Conservation (phyloP, 2,113 vertebrate genomes). For the Leiothrix lutea region DNA sequence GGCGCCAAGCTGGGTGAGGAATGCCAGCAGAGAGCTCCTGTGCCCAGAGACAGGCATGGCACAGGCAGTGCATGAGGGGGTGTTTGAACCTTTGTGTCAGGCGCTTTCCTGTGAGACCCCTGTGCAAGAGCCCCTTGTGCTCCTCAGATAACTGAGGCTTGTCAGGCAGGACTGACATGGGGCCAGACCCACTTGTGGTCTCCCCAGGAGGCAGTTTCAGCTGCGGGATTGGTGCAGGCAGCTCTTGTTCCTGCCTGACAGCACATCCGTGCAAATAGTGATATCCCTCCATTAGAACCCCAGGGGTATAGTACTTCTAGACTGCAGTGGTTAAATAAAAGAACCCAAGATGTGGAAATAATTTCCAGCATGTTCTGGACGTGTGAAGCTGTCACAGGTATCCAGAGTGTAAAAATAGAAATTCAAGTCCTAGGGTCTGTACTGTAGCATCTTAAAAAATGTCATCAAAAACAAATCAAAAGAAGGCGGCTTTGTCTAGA, state of each 20-base stretch:
- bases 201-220: not conserved
- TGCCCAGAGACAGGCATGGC: not conserved
- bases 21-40: not conserved
- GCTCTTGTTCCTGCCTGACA: not conserved
- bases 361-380: not conserved
- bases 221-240: rapidly evolving
- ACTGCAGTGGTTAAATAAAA: not conserved
- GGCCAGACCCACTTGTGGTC: rapidly evolving
- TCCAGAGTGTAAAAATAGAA: not conserved
- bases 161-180: not conserved
- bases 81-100: rapidly evolving
- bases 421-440: not conserved
- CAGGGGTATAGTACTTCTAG: not conserved
- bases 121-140: not conserved
- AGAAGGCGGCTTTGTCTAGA: conserved; percentile 36
- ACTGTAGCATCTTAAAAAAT: not conserved
- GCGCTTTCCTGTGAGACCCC: rapidly evolving
- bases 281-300: not conserved
- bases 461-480: not conserved
- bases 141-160: not conserved
- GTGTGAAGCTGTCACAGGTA: not conserved
- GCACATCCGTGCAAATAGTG: rapidly evolving
- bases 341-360: not conserved
- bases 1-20: not conserved
- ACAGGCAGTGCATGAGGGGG: rapidly evolving